Evolutionary conservation across 2,113 vertebrate species (phyloP).

Genomic region (Epinephelus lanceolatus): DNA sequence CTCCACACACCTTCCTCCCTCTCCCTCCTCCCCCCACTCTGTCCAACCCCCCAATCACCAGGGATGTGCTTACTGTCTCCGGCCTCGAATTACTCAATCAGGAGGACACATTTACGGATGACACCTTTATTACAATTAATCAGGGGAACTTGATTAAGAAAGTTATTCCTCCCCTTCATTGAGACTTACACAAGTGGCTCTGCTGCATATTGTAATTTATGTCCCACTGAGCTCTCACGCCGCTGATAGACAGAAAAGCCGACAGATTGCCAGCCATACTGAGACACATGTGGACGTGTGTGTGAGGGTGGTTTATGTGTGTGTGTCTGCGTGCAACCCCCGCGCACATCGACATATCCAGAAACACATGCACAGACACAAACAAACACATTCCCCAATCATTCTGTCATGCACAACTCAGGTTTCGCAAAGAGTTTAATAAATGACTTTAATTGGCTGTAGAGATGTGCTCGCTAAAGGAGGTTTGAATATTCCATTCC

Average conservation of each 20-base stretch:
- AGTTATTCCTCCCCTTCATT: conserved; percentile 86
- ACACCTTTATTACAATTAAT: conserved; percentile 94
- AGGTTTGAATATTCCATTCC: conserved; percentile 72
- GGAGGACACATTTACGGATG: conserved; percentile 89
- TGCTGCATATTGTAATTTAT: conserved; percentile 81
- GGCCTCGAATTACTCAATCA: conserved; percentile 90
- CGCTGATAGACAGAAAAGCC: conserved; percentile 73
- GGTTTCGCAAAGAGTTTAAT: conserved; percentile 77
- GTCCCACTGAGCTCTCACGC: conserved; percentile 75
- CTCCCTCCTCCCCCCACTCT: conserved; percentile 67
- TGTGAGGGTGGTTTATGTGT: conserved; percentile 17
- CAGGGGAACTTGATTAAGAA: conserved; percentile 92
- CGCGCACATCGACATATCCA: conserved; percentile 21
- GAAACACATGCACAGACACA: conserved; percentile 55
- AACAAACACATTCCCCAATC: conserved; percentile 67
- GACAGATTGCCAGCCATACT: conserved; percentile 76
- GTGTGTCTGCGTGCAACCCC: conserved; percentile 12
- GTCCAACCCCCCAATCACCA: conserved; percentile 84
- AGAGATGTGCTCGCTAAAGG: conserved; percentile 67
- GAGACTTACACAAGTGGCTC: conserved; percentile 80
- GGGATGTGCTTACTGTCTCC: conserved; percentile 88
- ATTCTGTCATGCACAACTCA: conserved; percentile 75
- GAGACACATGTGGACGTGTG: conserved; percentile 67
- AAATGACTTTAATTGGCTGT: conserved; percentile 82
- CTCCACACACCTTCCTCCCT: conserved; percentile 75